phyloP scores from a whole-genome alignment of 2,888 invertebrate genomes.

The Cordilura impudica region DNA sequence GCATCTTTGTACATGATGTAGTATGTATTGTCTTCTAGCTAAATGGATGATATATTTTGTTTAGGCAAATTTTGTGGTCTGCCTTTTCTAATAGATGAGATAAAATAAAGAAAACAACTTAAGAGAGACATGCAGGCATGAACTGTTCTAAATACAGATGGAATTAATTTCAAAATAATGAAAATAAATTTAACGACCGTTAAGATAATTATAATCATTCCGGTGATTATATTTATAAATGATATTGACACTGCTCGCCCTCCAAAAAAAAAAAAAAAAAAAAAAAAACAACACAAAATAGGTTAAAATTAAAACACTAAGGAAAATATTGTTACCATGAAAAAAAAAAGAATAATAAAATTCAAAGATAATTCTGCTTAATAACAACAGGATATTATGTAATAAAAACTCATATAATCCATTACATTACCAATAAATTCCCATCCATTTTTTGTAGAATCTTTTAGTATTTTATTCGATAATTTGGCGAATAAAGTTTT shows the following conservation, averaged over 20 bases:
- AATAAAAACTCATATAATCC: constrained; percentile 25
- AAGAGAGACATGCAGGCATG: neutral
- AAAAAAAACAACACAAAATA: neutral
- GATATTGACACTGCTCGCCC: constrained; percentile 20
- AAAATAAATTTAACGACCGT: constrained; percentile 48
- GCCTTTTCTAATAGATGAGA: neutral
- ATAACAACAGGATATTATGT: constrained; percentile 25
- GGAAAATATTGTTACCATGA: neutral
- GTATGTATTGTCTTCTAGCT: neutral
- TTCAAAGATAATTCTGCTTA: constrained; percentile 30
- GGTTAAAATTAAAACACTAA: neutral
- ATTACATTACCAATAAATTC: constrained; percentile 39
- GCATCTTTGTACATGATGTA: neutral
- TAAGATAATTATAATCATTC: constrained; percentile 53
- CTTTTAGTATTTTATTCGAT: constrained; percentile 3
- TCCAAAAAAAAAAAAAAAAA: neutral
- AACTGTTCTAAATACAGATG: constrained; percentile 13
- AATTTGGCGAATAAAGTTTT: neutral
- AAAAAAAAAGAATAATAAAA: neutral
- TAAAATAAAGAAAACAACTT: neutral
- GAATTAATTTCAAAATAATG: constrained; percentile 51
- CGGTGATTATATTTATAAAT: constrained; percentile 41
- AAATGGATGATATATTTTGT: constrained; percentile 40
- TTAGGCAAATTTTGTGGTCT: constrained; percentile 34
- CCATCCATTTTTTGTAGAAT: constrained; percentile 7